phyloP scores from a whole-genome alignment of 2,797 vertebrate genomes.

The Acanthurus lineatus region DNA sequence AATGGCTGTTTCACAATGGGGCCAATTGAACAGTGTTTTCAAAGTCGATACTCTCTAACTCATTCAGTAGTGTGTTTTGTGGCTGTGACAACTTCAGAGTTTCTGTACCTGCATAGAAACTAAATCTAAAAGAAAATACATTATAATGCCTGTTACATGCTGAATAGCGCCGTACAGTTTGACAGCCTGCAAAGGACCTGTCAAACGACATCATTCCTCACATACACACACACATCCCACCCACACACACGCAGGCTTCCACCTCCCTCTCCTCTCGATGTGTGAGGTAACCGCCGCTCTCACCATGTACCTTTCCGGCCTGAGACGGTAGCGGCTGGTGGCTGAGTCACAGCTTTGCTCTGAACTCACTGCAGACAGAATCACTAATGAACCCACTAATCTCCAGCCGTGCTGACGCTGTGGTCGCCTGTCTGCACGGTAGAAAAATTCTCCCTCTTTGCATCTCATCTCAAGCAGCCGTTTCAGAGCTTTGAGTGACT shows the following conservation, averaged over 20 bases:
- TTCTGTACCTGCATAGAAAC: background rate
- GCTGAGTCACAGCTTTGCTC: slow-evolving; percentile 65
- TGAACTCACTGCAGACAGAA: slow-evolving; percentile 68
- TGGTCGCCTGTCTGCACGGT: slow-evolving; percentile 4
- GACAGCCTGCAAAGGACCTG: slow-evolving; percentile 27
- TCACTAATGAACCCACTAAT: slow-evolving; percentile 53
- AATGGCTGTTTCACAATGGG: background rate
- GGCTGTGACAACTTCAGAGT: slow-evolving; percentile 3
- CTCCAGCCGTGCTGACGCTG: slow-evolving; percentile 17
- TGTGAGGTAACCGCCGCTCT: slow-evolving; percentile 43
- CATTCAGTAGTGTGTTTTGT: slow-evolving; percentile 4
- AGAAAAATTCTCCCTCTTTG: background rate
- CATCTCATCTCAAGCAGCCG: slow-evolving; percentile 5
- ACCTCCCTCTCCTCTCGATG: slow-evolving; percentile 14
- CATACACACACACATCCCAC: slow-evolving; percentile 34
- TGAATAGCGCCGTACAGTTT: slow-evolving; percentile 23
- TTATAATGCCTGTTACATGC: slow-evolving; percentile 40
- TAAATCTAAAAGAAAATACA: slow-evolving; percentile 6
- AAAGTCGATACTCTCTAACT: slow-evolving; percentile 8
- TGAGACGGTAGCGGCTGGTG: slow-evolving; percentile 20
- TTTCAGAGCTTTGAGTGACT: slow-evolving; percentile 19
- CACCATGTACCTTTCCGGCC: slow-evolving; percentile 45
- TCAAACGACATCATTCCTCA: slow-evolving; percentile 24
- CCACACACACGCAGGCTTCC: slow-evolving; percentile 17
- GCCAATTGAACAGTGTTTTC: background rate